phyloP scores from a whole-genome alignment of 2,888 invertebrate genomes.

The Stramonita haemastoma region DNA sequence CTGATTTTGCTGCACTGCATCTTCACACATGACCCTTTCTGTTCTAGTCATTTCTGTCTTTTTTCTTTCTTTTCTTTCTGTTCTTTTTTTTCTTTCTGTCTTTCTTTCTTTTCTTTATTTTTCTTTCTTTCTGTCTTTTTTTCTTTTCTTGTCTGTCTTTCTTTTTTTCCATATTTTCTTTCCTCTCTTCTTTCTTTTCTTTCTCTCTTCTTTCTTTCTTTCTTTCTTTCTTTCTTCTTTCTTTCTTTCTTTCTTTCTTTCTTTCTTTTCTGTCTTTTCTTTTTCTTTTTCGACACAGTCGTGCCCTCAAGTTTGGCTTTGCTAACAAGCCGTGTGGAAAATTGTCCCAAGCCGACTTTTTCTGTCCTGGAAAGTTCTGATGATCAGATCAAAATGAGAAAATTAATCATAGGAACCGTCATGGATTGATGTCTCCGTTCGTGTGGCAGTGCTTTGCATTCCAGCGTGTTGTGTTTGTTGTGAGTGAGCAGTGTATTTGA shows the following conservation, averaged over 20 bases:
- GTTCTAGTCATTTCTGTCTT: neutral
- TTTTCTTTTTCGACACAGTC: neutral
- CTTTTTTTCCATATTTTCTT: neutral
- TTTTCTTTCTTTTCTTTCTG: too few species aligned
- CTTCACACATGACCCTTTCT: neutral
- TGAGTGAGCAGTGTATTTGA: too few species aligned
- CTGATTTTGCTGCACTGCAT: too few species aligned
- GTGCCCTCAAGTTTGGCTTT: too few species aligned
- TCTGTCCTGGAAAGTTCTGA: too few species aligned
- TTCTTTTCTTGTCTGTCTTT: neutral
- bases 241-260: neutral
- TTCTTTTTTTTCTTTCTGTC: neutral
- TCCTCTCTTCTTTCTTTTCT: neutral
- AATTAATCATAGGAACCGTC: too few species aligned
- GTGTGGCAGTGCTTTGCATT: too few species aligned
- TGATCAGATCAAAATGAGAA: too few species aligned
- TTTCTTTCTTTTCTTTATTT: neutral
- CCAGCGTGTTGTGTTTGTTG: too few species aligned
- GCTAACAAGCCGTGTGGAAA: too few species aligned
- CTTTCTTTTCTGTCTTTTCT: neutral
- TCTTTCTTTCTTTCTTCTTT: neutral
- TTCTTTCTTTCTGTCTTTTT: neutral
- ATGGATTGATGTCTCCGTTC: too few species aligned
- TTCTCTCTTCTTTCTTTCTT: neutral
- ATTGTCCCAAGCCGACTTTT: too few species aligned